Base-by-base conservation (phyloP, 2,888 invertebrate species). In the Ectropis crepuscularia region DNA sequence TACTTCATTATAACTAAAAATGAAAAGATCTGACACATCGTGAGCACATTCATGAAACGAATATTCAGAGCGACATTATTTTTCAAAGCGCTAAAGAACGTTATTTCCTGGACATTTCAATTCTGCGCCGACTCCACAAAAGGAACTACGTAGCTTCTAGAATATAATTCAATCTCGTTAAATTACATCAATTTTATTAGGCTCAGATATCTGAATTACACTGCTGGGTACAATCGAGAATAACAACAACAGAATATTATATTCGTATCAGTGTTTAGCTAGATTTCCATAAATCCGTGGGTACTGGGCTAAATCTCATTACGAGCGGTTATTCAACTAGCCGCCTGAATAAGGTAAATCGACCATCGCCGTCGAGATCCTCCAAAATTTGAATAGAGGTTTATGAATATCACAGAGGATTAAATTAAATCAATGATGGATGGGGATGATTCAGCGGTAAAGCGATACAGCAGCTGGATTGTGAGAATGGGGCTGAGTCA, bases 391-490 rank as follows among this genome's bases (percentile, higher is more conserved):
- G 67, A 73, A 65, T 69, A 62, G 63, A 66, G 53, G 57, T 64
- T 72, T 67, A 70, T 66, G 59, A 71, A 70, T 72, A 57, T 71
- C 67, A 64, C 62, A 65, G 61, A 54, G 68, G 68, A 72, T 74
- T 73, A 75, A 73, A 74, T 76, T 77, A 73, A 76, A 78, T 77
- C 70, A 72, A 78, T 81, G 80, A 81, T 77, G 71, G 74, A 80
- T 80, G 75, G 73, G 70, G 54, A 67, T 84, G 83, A 83, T 68
- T 82, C 82, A 83, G 81, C 82, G 69, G 57, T 72, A 82, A 79
- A 79, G 76, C 78, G 67, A 74, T 78, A 81, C 78, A 83, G 81
- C 83, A 79, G 81, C 81, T 84, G 82, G 74, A 76, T 78, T 72
- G 79, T 74, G 64, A 73, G 65, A 69, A 51, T 55, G 63, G 65